phyloP scores from a whole-genome alignment of 1,140 invertebrate species.

The Halesus radiatus region DNA sequence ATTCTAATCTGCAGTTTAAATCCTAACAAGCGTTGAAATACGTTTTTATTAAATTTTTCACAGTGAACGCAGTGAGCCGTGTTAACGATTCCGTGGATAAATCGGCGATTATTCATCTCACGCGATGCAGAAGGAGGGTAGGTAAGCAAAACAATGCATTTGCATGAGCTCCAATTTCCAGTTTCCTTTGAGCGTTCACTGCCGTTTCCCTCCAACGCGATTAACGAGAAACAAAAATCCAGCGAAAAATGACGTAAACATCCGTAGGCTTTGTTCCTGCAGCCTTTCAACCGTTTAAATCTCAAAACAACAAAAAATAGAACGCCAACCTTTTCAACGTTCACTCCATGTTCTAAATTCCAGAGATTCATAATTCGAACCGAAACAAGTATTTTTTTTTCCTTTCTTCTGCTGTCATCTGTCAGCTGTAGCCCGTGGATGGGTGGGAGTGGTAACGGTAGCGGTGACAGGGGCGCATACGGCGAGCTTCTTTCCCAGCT shows the following conservation, averaged over 20 bases:
- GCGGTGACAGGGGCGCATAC: not conserved
- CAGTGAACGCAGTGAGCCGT: no score
- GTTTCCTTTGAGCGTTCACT: not conserved
- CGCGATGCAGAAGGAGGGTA: no score
- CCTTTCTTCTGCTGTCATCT: conserved; percentile 55
- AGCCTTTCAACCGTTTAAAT: not conserved
- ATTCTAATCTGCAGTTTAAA: no score
- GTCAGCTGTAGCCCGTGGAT: conserved; percentile 34
- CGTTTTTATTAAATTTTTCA: no score
- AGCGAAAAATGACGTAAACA: conserved; percentile 8
- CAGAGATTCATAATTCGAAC: conserved; percentile 49
- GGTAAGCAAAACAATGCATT: not conserved
- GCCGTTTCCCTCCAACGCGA: not conserved
- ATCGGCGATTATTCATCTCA: no score
- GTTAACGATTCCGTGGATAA: no score
- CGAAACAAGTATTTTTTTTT: conserved; percentile 54
- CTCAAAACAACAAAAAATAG: conserved; percentile 33
- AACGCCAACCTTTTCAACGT: conserved; percentile 48
- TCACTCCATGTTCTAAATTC: conserved; percentile 18
- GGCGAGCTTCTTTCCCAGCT: no score
- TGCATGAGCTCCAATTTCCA: not conserved
- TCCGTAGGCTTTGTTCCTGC: not conserved
- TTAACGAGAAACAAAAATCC: not conserved
- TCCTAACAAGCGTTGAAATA: no score
- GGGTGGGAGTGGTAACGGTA: not conserved